Evolutionary conservation across 2,888 invertebrate genomes (phyloP), one percentile per base, ranked within the genome.

Genomic region (Coleophora flavipennella): DNA sequence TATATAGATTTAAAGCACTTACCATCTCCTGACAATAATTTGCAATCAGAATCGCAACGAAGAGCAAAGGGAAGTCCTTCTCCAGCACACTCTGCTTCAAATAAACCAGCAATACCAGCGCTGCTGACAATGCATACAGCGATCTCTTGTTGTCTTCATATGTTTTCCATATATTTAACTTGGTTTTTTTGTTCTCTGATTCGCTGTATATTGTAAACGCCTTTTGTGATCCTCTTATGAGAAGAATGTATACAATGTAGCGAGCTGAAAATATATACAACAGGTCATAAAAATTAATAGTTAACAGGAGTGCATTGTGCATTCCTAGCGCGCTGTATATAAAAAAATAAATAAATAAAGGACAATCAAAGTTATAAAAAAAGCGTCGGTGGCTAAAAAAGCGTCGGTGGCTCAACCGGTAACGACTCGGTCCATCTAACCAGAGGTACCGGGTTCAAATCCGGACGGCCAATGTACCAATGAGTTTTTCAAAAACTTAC

Each of bases 1-100:
- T n/a, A n/a, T n/a, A n/a, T n/a, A n/a, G n/a, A n/a, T n/a, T n/a
- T n/a, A n/a, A n/a, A n/a, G n/a, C n/a, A 57, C 74, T 63, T 42
- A 77, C 76, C 51, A 63, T 56, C 42, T 65, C 57, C 1, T 61
- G 55, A 53, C 62, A 70, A 31, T 62, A 62, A 20, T 20, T 20
- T 20, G 0, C 54, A 43, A 71, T 28, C 0, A 74, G 38, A 29
- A 58, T 57, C 0, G 63, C 75, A 0, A 64, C 40, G 25, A 61
- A 61, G 1, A 74, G 38, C 11, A 57, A 42, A 1, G 62, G 36
- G 36, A 76, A 68, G 3, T 70, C 68, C 3, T 57, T 53, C 0
- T 39, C 50, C 1, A 68, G 46, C 1, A 71, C 8, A 3, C 31
- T 42, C 40, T 64, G 48, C 0, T 55, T 49, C 4, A 38, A 48